Percentiles rank a stretch among this genome's conserved stretches.
phyloP scores from a whole-genome alignment of 2,797 vertebrate genomes.

The Ceryle rudis region DNA sequence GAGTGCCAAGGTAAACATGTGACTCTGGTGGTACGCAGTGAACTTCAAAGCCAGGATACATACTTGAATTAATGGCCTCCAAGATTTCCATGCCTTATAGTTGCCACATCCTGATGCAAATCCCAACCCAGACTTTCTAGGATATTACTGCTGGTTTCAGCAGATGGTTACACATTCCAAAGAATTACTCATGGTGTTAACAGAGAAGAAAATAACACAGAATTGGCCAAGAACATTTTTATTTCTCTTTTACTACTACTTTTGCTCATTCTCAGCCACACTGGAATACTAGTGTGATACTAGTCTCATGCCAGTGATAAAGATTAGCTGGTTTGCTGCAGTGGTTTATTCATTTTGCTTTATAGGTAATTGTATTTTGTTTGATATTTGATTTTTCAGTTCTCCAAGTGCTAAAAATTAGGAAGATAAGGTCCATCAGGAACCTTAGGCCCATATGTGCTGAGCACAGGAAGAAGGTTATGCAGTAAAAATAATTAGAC shows the following conservation, averaged over 20 bases:
- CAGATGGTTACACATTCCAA: background rate
- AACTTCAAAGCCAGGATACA: background rate
- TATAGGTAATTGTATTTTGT: background rate
- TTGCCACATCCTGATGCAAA: background rate
- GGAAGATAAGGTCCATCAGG: background rate
- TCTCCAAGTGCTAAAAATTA: background rate
- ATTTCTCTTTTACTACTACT: background rate
- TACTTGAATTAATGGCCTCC: background rate
- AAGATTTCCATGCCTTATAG: background rate
- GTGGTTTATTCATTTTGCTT: background rate
- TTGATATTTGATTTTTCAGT: background rate
- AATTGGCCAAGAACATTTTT: background rate
- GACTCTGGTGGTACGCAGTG: background rate
- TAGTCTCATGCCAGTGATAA: background rate
- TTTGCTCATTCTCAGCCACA: conserved; percentile 11
- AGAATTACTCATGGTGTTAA: background rate
- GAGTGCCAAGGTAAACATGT: background rate
- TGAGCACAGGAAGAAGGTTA: background rate
- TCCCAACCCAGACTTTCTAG: background rate
- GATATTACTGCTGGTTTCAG: background rate
- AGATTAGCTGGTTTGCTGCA: background rate
- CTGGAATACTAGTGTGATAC: background rate
- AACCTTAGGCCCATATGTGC: background rate
- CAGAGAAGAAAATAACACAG: background rate
- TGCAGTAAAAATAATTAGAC: background rate